These are phyloP conservation scores for Bradynema listronoti DNA, from an alignment of 1,140 invertebrate species.

Conservation along the genomic window DNA sequence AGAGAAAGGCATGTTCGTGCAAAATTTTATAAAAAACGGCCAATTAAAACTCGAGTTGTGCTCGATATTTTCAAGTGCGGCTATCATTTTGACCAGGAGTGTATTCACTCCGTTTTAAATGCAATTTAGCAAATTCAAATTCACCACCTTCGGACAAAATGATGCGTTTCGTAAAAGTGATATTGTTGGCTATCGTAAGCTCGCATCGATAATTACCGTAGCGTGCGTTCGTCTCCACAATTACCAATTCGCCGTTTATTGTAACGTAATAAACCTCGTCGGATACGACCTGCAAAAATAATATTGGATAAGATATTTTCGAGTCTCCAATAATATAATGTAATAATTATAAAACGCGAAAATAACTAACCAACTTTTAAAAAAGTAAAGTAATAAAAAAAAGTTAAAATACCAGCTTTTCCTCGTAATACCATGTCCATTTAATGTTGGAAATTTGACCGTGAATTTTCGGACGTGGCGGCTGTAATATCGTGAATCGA, in stretches of 20 bases:
- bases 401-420: background rate
- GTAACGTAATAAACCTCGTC: conserved; percentile 1
- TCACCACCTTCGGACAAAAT: background rate
- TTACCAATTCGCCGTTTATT: conserved; percentile 3
- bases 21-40: background rate
- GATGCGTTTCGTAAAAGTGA: background rate
- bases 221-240: background rate
- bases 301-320: background rate
- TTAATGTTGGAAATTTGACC: background rate
- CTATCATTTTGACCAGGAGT: background rate
- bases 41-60: background rate
- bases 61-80: background rate
- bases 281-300: background rate
- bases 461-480: too few species aligned
- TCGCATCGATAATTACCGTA: background rate
- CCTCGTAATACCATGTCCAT: conserved; percentile 3
- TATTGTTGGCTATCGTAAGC: background rate
- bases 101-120: background rate
- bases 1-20: background rate
- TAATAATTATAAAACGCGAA: background rate
- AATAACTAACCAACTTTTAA: background rate
- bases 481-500: too few species aligned
- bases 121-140: background rate
- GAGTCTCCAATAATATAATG: background rate
- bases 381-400: background rate